Base-by-base conservation (phyloP, 2,888 invertebrate genomes). In the Koerneria pararmatus region DNA sequence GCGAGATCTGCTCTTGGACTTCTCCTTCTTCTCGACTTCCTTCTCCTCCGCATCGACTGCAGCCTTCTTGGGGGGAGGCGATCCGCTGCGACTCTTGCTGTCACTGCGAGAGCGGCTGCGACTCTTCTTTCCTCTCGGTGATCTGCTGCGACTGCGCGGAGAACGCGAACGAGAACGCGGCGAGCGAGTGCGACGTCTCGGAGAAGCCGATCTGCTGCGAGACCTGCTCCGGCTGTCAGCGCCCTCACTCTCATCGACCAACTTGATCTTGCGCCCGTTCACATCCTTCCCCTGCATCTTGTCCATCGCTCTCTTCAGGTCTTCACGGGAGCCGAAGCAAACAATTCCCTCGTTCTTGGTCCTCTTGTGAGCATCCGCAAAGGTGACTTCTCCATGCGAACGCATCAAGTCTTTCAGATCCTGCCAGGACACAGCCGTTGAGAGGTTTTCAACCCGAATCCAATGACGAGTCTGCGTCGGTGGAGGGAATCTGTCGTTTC, bases 321-420 rank as follows among this genome's bases (percentile, higher is more conserved):
- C 97, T 2, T 91, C 90, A 84, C 91, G 90, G 0, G 91, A 90
- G 29, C 94, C 92, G 85, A 98, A 98, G 84, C 98, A 97, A 19
- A 97, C 95, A 79, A 97, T 92, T 58, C 86, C 86, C 78, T 85
- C 85, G 86, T 95, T 95, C 77, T 91, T 89, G 77, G 91, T 90
- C 82, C 92, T 91, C 84, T 95, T 95, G 84, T 98, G 97, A 24
- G 97, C 98, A 86, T 90, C 98, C 78, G 98, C 97, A 85, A 95
- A 98, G 35, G 95, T 97, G 3, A 98, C 97, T 88, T 98, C 98
- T 72, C 97, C 97, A 78, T 95, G 95, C 86, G 94, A 93, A 81
- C 98, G 90, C 95, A 98, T 97, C 86, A 93, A 94, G 88, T 98
- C 98, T 88, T 98, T 98, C 86, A 98, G 88, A 87, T 97, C 97